A percentile compares a stretch with the other conserved stretches of the same genome.
These are phyloP conservation scores for Drosophila truncata DNA, from an alignment of 1,140 invertebrate species.

Conservation along the genomic window DNA sequence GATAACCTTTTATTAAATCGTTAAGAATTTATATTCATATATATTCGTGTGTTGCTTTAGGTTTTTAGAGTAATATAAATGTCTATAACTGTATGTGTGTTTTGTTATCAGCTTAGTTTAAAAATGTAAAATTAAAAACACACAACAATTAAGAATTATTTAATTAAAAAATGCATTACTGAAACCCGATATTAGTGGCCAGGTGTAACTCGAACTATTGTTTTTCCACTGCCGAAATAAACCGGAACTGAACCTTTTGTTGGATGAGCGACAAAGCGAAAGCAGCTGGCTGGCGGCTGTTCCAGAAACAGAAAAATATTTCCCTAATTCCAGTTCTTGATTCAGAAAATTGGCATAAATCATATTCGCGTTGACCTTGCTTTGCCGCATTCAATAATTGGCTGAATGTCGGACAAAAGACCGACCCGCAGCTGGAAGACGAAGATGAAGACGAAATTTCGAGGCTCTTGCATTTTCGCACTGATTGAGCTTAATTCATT, in stretches of 20 bases:
- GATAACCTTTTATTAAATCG: too few relatives aligned
- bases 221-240: conserved; percentile 6
- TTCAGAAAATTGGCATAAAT: conserved; percentile 73
- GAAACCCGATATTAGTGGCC: neutral
- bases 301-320: conserved; percentile 16
- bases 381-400: conserved; percentile 40
- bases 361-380: conserved; percentile 68
- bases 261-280: conserved; percentile 11
- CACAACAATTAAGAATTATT: neutral
- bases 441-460: conserved; percentile 19
- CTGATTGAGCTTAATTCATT: conserved; percentile 81
- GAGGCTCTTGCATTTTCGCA: conserved; percentile 30
- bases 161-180: neutral
- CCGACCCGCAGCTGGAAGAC: conserved; percentile 12
- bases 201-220: neutral
- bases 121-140: neutral
- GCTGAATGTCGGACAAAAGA: conserved; percentile 29
- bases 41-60: too few relatives aligned
- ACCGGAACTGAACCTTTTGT: conserved; percentile 31
- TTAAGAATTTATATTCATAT: too few relatives aligned
- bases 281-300: conserved; percentile 45
- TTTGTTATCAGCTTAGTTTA: too few relatives aligned
- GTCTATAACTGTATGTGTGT: too few relatives aligned
- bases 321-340: conserved; percentile 47
- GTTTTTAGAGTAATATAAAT: too few relatives aligned